Evolutionary conservation across 2,888 invertebrate species (phyloP), one percentile per base, ranked within the genome.

Genomic region (Drosophila nr. perissopoda): DNA sequence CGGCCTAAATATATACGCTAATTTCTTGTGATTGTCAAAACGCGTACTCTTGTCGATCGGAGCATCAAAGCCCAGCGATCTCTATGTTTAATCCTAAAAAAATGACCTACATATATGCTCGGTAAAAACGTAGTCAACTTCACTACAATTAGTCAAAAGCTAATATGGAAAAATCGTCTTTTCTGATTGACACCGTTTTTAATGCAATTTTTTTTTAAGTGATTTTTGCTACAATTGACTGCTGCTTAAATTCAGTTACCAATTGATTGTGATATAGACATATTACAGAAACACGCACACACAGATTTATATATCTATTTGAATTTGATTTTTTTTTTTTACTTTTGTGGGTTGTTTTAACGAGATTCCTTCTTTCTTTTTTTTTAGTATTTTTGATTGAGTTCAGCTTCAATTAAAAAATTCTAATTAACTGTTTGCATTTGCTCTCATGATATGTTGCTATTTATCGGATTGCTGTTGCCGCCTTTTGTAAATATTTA

Each of bases 1-100:
- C 59, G 77, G 81, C 69, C 65, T 80, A 78, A 73, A 82, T 78
- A 61, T 72, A 77, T 83, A 91, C 92, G 92, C 92, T 92, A 92
- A 90, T 90, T 90, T 87, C 88, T 82, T 85, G 89, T 93, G 93
- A 93, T 93, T 93, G 93, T 93, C 93, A 92, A 93, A 92, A 93
- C 93, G 93, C 93, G 91, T 90, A 90, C 90, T 92, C 92, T 93
- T 92, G 88, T 91, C 80, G 87, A 85, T 88, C 82, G 78, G 72
- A 89, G 89, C 78, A 71, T 78, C 38, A 77, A 69, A 45, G 38
- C 76, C 90, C 74, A 38, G 45, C 83, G 86, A 66, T 77, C 48
- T 40, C 64, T 66, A 42, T 73, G 36, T 57, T 42, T 51, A 87
- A 78, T 59, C 53, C 67, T 80, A 76, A 54, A 42, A 27, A 80